phyloP scores from a whole-genome alignment of 2,888 invertebrate species.

The Eucera pruinosa region DNA sequence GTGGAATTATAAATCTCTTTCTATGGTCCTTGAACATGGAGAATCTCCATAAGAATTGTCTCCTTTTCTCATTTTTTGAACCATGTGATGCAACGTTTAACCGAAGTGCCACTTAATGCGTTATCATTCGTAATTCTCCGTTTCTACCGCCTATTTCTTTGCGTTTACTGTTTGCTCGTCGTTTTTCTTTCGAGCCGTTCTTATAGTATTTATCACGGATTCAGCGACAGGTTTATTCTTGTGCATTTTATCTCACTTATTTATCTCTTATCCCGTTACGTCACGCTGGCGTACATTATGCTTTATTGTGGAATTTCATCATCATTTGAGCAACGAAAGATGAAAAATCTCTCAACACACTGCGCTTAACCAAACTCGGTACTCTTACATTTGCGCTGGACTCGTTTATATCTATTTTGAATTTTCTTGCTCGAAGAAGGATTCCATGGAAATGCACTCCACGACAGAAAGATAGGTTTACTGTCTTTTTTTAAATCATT shows the following conservation, averaged over 20 bases:
- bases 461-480: too few relatives aligned
- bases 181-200: too few relatives aligned
- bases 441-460: too few relatives aligned
- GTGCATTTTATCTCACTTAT: slow-evolving; percentile 1
- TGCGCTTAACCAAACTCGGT: neutral
- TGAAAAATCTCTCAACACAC: slow-evolving; percentile 1
- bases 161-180: neutral
- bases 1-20: neutral
- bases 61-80: neutral
- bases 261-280: neutral
- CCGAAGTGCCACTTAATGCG: neutral
- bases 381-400: neutral
- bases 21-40: neutral
- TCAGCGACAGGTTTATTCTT: slow-evolving; percentile 7
- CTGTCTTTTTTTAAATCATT: too few relatives aligned
- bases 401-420: neutral
- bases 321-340: slow-evolving; percentile 6
- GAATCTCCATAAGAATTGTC: neutral
- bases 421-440: neutral
- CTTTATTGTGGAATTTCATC: slow-evolving; percentile 8
- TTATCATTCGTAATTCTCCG: neutral
- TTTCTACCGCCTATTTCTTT: neutral
- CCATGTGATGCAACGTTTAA: neutral
- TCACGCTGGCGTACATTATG: neutral
- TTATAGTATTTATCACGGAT: neutral